Evolutionary conservation across 2,113 vertebrate genomes (phyloP).

Genomic region (Mormyrus iriodes): DNA sequence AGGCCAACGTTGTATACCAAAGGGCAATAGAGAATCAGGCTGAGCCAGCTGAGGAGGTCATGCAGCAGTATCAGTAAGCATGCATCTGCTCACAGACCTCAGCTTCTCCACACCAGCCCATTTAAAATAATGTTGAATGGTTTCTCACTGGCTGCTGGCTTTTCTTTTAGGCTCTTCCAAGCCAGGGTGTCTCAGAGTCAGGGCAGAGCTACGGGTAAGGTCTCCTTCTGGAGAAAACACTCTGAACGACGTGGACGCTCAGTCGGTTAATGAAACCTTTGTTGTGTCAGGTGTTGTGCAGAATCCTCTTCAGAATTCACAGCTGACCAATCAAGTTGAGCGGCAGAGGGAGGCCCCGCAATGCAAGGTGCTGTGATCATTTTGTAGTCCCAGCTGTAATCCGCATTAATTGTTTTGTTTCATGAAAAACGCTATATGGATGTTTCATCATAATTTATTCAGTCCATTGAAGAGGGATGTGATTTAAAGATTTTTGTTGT

Average conservation of each 20-base stretch:
- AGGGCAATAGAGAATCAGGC: constrained; percentile 67
- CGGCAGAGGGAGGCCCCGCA: constrained; percentile 36
- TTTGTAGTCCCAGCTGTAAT: neutral
- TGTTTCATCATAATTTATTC: neutral
- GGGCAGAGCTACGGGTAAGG: constrained; percentile 50
- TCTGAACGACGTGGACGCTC: neutral
- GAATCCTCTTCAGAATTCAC: constrained; percentile 53
- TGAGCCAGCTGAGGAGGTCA: constrained; percentile 59
- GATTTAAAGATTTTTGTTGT: neutral
- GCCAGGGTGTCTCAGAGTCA: constrained; percentile 39
- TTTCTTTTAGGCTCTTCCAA: constrained; percentile 63
- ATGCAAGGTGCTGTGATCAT: constrained; percentile 39
- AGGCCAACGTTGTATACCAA: constrained; percentile 59
- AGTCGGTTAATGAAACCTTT: neutral
- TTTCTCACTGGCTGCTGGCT: neutral
- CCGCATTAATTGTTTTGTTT: neutral
- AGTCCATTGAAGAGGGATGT: neutral
- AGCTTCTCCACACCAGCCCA: neutral
- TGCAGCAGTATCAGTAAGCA: constrained; percentile 65
- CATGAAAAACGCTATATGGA: neutral
- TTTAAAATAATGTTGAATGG: neutral
- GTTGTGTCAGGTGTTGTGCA: constrained; percentile 39
- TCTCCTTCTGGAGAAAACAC: neutral
- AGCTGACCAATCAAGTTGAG: constrained; percentile 57
- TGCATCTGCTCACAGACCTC: neutral